These are phyloP conservation scores for Rhizomys pruinosus DNA, from an alignment of 2,113 vertebrate species.

Conservation along the genomic window DNA sequence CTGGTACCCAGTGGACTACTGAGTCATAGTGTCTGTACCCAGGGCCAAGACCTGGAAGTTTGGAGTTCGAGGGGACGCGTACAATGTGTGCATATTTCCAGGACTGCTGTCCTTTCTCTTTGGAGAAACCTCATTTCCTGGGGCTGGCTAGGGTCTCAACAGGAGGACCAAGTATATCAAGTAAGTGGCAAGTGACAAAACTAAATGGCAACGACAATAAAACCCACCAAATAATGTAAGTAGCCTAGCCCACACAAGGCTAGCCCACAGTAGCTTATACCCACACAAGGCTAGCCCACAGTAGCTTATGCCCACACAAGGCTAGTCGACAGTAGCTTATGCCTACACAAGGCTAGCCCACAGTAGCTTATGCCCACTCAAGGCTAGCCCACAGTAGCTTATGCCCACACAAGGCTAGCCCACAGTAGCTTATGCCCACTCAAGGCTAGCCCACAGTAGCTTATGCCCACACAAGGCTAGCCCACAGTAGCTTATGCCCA, in stretches of 20 bases:
- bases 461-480: neutral
- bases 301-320: too few relatives aligned
- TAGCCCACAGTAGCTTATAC: neutral
- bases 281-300: neutral
- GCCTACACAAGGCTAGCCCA: neutral
- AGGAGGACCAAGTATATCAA: too few relatives aligned
- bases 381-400: too few relatives aligned
- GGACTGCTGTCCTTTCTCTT: too few relatives aligned
- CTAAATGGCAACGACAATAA: neutral
- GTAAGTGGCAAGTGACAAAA: neutral
- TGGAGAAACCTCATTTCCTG: neutral
- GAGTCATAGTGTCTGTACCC: neutral
- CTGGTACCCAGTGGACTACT: too few relatives aligned
- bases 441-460: too few relatives aligned
- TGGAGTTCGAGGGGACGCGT: fast-evolving
- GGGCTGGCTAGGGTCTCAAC: neutral
- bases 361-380: too few relatives aligned
- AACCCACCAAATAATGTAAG: neutral
- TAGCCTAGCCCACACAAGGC: neutral
- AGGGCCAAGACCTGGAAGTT: neutral
- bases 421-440: too few relatives aligned
- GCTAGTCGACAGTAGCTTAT: too few relatives aligned
- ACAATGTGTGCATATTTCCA: too few relatives aligned
- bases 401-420: neutral
- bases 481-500: too few relatives aligned